A percentile compares a stretch with the other conserved stretches of the same genome.
These are phyloP conservation scores for Meda fulgida DNA, from an alignment of 2,797 vertebrate species.

Conservation along the genomic window DNA sequence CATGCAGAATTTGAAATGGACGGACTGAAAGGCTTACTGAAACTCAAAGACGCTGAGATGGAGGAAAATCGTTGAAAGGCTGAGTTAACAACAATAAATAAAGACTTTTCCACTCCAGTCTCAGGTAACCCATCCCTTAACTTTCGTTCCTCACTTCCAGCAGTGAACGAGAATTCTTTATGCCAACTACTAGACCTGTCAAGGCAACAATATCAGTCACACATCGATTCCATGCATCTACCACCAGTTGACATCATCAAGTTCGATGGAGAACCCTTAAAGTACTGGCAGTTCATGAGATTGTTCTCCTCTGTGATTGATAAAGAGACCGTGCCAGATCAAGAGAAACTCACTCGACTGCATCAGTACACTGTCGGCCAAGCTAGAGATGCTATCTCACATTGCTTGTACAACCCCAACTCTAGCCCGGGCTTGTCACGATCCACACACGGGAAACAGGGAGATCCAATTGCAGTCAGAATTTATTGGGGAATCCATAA, in stretches of 20 bases:
- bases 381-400: slow-evolving; percentile 30
- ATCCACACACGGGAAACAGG: too few species aligned
- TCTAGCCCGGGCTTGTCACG: not conserved
- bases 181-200: slow-evolving; percentile 24
- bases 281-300: slow-evolving; percentile 38
- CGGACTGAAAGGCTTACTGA: slow-evolving; percentile 1
- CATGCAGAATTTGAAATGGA: not conserved
- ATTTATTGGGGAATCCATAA: too few species aligned
- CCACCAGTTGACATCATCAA: slow-evolving; percentile 27
- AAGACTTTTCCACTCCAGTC: slow-evolving; percentile 7
- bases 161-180: slow-evolving; percentile 12
- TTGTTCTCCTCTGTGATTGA: slow-evolving; percentile 24
- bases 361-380: slow-evolving; percentile 29
- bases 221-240: slow-evolving; percentile 7
- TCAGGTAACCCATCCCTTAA: slow-evolving; percentile 4
- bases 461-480: too few species aligned
- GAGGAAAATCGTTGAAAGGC: not conserved
- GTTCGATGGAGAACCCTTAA: slow-evolving; percentile 29
- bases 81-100: not conserved
- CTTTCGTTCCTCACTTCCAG: not conserved
- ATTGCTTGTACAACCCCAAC: slow-evolving; percentile 33
- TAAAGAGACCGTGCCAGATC: slow-evolving; percentile 30
- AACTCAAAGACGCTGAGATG: not conserved
- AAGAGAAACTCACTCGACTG: slow-evolving; percentile 28
- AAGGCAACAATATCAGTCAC: slow-evolving; percentile 32